These are phyloP conservation scores for Tetranychus urticae DNA, from an alignment of 1,140 invertebrate genomes.

Conservation along the genomic window DNA sequence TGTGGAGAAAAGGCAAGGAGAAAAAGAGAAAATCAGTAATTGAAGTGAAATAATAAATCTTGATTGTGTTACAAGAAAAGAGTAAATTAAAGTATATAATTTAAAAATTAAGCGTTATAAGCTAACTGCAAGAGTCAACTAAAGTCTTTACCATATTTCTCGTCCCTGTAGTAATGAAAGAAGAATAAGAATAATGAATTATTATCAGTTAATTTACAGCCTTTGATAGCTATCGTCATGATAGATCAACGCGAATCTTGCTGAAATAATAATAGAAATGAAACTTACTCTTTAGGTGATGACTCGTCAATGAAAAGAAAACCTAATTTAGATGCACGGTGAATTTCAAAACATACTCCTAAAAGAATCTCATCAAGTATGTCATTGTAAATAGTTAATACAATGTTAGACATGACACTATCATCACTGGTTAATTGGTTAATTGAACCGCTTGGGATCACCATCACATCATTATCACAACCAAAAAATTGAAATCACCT, in stretches of 20 bases:
- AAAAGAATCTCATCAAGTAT: conserved; percentile 2
- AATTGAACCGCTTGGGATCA: too few relatives aligned
- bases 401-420: background rate
- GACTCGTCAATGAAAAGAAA: conserved; percentile 5
- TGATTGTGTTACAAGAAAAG: background rate
- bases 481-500: too few relatives aligned
- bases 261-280: background rate
- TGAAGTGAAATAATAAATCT: too few relatives aligned
- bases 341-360: conserved; percentile 3
- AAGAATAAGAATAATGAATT: background rate
- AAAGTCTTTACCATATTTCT: background rate
- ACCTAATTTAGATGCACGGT: conserved; percentile 1
- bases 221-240: background rate
- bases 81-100: too few relatives aligned
- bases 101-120: background rate
- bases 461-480: too few relatives aligned
- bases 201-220: background rate
- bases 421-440: too few relatives aligned
- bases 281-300: conserved; percentile 4
- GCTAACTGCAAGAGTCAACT: background rate
- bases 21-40: too few relatives aligned
- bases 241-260: too few relatives aligned
- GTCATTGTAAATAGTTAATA: background rate
- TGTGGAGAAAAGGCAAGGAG: too few relatives aligned
- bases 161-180: background rate